Evolutionary conservation across 2,888 invertebrate species (phyloP).

Genomic region (Erebia palarica): DNA sequence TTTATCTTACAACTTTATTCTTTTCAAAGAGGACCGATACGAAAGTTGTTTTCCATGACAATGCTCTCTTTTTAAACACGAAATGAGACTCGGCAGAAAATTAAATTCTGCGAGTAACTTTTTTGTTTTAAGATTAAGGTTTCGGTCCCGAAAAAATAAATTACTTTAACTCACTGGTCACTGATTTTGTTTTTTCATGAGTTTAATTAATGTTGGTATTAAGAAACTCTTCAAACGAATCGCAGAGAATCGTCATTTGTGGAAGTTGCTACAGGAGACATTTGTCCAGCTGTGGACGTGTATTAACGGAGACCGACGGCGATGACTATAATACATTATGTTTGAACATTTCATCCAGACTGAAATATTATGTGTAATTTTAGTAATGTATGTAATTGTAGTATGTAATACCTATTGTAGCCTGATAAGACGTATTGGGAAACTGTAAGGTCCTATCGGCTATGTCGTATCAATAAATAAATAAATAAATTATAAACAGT

Average conservation of each 20-base stretch:
- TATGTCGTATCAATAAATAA: too few relatives aligned
- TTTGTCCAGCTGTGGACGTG: too few relatives aligned
- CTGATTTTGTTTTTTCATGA: background rate
- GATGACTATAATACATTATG: too few relatives aligned
- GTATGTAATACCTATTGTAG: too few relatives aligned
- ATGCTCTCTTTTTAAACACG: conserved; percentile 20
- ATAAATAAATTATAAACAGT: too few relatives aligned
- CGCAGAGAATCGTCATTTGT: background rate
- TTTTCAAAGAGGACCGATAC: conserved; percentile 42
- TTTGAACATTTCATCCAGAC: too few relatives aligned
- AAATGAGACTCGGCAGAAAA: conserved; percentile 22
- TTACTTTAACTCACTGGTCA: conserved; percentile 1
- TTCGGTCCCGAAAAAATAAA: background rate
- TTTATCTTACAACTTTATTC: conserved; percentile 45
- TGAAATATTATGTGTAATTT: too few relatives aligned
- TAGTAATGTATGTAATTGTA: too few relatives aligned
- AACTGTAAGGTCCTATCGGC: too few relatives aligned
- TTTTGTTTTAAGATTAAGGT: conserved; percentile 15
- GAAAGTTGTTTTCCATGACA: conserved; percentile 37
- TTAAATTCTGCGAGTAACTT: conserved; percentile 15
- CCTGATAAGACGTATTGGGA: too few relatives aligned
- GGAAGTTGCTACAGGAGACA: too few relatives aligned
- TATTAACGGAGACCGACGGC: too few relatives aligned
- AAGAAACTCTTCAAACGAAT: background rate
- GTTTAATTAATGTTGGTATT: background rate